Evolutionary conservation across 2,888 invertebrate genomes (phyloP), one percentile per base, ranked within the genome.

Genomic region (Xylota segnis): DNA sequence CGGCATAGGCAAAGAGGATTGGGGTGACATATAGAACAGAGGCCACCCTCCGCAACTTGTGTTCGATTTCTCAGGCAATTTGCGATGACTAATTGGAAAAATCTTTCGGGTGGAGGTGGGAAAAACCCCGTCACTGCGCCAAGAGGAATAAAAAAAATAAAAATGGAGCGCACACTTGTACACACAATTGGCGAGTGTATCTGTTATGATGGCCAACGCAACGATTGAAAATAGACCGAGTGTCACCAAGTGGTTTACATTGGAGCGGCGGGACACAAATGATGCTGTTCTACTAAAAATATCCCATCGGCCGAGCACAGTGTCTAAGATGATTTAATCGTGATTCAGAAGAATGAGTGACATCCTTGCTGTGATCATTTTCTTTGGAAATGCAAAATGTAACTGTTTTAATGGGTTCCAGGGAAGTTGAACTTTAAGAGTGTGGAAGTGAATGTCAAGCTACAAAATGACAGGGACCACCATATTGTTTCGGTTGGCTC

Each of bases 41-140:
- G 27, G 37, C 68, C 59, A 59, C 77, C 70, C 43, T 63, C 45
- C 4, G 54, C 45, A 47, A 54, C 71, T 82, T 82, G 82, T 82
- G 76, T 82, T 58, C 59, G 56, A 66, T 86, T 77, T 86, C 82
- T 82, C 86, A 77, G 82, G 76, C 86, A 77, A 81, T 86, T 86
- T 81, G 70, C 68, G 77, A 82, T 86, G 86, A 86, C 82, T 86
- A 82, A 86, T 86, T 72, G 86, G 82, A 66, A 86, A 23, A 81
- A 61, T 68, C 50, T 43, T 83, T 54, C 27, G 29, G 82, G 65
- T 77, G 76, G 66, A 72, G 77, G 82, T 61, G 72, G 86, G 86
- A 68, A 86, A 86, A 86, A 76, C 79, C 86, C 86, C 75, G 58
- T 10, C 43, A 52, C 16, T 40, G 52, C 77, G 54, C 61, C 7